Conservation (phyloP, 2,888 invertebrate genomes). For the Cheilosia urbana region DNA sequence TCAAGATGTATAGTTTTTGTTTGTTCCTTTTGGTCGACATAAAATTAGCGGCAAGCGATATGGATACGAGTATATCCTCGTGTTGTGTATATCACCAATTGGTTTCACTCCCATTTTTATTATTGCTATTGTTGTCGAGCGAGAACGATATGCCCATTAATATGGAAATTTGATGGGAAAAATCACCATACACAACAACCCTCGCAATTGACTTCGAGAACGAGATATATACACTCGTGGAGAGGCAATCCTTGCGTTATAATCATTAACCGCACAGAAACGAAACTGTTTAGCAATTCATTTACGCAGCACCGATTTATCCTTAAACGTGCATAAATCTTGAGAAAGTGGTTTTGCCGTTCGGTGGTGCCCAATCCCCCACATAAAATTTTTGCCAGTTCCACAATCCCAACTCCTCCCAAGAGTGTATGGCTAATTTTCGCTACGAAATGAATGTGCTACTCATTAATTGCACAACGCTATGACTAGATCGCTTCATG, state of each 20-base stretch:
- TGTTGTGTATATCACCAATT: slow-evolving; percentile 62
- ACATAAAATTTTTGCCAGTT: not conserved
- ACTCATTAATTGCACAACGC: slow-evolving; percentile 74
- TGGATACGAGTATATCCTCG: slow-evolving; percentile 32
- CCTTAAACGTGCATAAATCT: slow-evolving; percentile 75
- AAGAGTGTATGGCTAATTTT: slow-evolving; percentile 62
- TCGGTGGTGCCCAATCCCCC: slow-evolving; percentile 1
- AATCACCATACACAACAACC: slow-evolving; percentile 62
- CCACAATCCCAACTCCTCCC: not conserved
- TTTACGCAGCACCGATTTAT: slow-evolving; percentile 71
- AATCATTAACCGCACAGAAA: slow-evolving; percentile 71
- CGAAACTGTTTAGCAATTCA: slow-evolving; percentile 72
- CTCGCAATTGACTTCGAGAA: slow-evolving; percentile 40
- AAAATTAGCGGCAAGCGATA: slow-evolving; percentile 62
- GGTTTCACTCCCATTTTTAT: slow-evolving; percentile 76
- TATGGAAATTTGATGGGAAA: slow-evolving; percentile 76
- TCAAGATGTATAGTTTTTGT: slow-evolving; percentile 18
- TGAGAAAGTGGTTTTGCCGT: slow-evolving; percentile 66
- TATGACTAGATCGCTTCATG: slow-evolving; percentile 25
- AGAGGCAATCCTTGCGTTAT: slow-evolving; percentile 68
- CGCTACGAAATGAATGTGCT: slow-evolving; percentile 62
- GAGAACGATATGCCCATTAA: slow-evolving; percentile 75
- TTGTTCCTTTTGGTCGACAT: slow-evolving; percentile 57
- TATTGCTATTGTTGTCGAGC: slow-evolving; percentile 53
- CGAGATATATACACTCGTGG: slow-evolving; percentile 45